phyloP scores from a whole-genome alignment of 1,140 invertebrate species.

The Spodoptera litura region DNA sequence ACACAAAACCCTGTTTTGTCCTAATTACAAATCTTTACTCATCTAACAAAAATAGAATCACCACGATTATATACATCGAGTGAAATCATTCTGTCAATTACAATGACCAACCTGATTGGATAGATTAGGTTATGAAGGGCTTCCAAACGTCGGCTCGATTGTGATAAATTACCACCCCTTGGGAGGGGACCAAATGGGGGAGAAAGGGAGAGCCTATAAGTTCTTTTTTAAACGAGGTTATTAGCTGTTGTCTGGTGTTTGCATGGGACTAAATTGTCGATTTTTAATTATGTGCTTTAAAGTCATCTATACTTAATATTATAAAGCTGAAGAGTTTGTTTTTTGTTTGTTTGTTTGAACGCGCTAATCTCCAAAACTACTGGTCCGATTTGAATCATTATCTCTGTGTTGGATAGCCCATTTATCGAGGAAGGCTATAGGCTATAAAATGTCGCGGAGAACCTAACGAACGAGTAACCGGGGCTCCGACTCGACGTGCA shows the following conservation, averaged over 20 bases:
- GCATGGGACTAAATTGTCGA: neutral
- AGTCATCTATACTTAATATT: too few relatives aligned
- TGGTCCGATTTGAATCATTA: too few relatives aligned
- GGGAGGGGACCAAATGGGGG: neutral
- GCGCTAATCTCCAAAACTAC: too few relatives aligned
- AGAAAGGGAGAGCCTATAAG: neutral
- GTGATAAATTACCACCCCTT: slow-evolving; percentile 58
- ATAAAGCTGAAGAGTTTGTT: too few relatives aligned
- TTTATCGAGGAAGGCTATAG: too few relatives aligned
- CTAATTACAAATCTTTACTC: neutral
- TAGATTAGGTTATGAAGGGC: slow-evolving; percentile 60
- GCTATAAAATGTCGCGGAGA: too few relatives aligned
- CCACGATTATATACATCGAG: neutral
- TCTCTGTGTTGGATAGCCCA: too few relatives aligned
- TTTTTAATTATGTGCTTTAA: neutral
- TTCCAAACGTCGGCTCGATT: slow-evolving; percentile 52
- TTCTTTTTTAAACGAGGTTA: slow-evolving; percentile 26
- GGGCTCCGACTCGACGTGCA: too few relatives aligned
- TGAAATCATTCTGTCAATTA: slow-evolving; percentile 45
- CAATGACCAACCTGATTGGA: slow-evolving; percentile 36
- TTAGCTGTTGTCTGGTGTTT: neutral
- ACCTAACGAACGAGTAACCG: too few relatives aligned
- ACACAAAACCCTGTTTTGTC: too few relatives aligned
- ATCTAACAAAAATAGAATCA: slow-evolving; percentile 2
- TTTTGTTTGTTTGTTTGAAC: too few relatives aligned